Percentiles rank a stretch among this genome's conserved stretches.
Evolutionary conservation across 1,140 invertebrate genomes (phyloP).

Genomic region (Drosophila grimshawi): DNA sequence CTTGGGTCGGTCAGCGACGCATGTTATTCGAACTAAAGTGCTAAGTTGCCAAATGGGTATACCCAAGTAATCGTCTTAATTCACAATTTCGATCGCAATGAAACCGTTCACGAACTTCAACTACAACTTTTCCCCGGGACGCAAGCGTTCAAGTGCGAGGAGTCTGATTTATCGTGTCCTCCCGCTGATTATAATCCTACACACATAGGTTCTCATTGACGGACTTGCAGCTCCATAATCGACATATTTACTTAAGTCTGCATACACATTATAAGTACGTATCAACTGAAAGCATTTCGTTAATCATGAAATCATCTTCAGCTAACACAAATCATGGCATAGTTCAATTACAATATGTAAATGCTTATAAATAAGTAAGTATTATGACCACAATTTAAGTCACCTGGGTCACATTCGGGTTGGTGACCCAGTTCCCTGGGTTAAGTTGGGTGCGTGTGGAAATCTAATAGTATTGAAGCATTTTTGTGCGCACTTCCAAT

Average conservation of each 20-base stretch:
- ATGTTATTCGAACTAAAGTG: slow-evolving; percentile 23
- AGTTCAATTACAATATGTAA: slow-evolving; percentile 2
- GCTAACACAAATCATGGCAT: slow-evolving; percentile 9
- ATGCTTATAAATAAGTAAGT: not conserved
- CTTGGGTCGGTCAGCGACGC: slow-evolving; percentile 1
- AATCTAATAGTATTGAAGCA: slow-evolving; percentile 40
- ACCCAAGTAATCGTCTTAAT: slow-evolving; percentile 3
- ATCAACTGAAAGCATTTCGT: slow-evolving; percentile 7
- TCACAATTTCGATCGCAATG: slow-evolving; percentile 53
- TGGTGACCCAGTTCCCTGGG: slow-evolving; percentile 48
- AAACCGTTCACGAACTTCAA: slow-evolving; percentile 77
- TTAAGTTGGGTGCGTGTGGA: slow-evolving; percentile 50
- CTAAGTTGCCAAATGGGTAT: slow-evolving; percentile 19
- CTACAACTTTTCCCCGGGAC: slow-evolving; percentile 76
- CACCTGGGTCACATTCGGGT: slow-evolving; percentile 23
- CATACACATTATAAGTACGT: slow-evolving; percentile 2
- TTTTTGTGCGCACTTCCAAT: not conserved
- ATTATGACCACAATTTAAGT: slow-evolving; percentile 6
- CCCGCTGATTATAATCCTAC: slow-evolving; percentile 1
- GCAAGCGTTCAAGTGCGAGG: slow-evolving; percentile 38
- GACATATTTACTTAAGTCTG: not conserved
- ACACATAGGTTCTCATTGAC: slow-evolving; percentile 37
- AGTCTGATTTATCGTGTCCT: slow-evolving; percentile 4
- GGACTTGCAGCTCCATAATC: slow-evolving; percentile 7
- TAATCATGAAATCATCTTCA: slow-evolving; percentile 6